Percentiles rank a stretch among this genome's conserved stretches.
Evolutionary conservation across 2,797 vertebrate species (phyloP).

Genomic region (Peromyscus eremicus): DNA sequence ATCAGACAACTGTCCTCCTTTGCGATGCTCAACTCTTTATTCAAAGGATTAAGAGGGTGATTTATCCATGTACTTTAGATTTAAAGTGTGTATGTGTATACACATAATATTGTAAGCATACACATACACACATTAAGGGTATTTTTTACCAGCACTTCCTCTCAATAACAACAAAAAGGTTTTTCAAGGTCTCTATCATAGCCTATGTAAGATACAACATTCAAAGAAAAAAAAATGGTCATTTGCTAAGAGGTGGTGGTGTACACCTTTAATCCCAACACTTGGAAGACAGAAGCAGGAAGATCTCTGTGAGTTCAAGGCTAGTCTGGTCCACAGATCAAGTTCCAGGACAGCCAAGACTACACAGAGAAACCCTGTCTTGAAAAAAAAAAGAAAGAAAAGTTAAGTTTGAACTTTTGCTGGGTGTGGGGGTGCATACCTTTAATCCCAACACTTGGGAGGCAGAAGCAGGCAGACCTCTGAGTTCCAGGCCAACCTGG

Average conservation of each 20-base stretch:
- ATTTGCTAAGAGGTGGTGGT: not conserved
- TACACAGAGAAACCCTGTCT: not conserved
- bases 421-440: too few relatives aligned
- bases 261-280: not conserved
- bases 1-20: not conserved
- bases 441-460: too few relatives aligned
- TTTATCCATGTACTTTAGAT: not conserved
- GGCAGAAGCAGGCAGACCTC: too few relatives aligned
- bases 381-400: too few relatives aligned
- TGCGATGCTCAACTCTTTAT: not conserved
- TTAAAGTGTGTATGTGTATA: not conserved
- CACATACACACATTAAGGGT: not conserved
- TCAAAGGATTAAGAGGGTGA: not conserved
- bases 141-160: not conserved
- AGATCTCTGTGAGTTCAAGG: not conserved
- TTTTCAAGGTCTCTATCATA: not conserved
- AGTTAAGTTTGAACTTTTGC: too few relatives aligned
- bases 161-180: not conserved
- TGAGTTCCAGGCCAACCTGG: not conserved
- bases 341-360: not conserved
- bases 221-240: not conserved
- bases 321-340: not conserved
- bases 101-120: not conserved
- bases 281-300: not conserved
- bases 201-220: not conserved